Conservation (phyloP, 2,113 vertebrate genomes). For the Lonchura striata region DNA sequence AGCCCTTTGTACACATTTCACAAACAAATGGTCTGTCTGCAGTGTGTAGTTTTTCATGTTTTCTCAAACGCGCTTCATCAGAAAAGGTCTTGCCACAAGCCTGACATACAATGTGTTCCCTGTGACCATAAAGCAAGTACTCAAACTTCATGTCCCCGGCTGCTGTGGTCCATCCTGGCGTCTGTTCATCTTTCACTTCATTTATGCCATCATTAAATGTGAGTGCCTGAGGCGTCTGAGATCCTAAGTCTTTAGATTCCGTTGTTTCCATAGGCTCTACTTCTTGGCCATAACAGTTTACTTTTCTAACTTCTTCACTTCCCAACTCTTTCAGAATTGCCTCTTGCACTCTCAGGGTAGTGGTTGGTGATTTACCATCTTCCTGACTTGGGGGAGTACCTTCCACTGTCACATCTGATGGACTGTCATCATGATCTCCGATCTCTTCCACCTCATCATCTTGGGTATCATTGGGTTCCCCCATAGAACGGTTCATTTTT, state of each 20-base stretch:
- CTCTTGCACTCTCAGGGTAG: constrained; percentile 90
- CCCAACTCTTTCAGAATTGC: constrained; percentile 95
- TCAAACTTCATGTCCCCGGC: constrained; percentile 97
- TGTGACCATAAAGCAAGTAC: constrained; percentile 94
- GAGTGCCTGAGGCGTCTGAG: constrained; percentile 89
- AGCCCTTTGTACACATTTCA: constrained; percentile 97
- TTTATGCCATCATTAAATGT: constrained; percentile 91
- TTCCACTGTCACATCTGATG: constrained; percentile 83
- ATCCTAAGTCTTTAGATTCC: constrained; percentile 82
- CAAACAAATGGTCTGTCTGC: constrained; percentile 95
- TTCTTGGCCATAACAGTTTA: constrained; percentile 96
- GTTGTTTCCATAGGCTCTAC: constrained; percentile 90
- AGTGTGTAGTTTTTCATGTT: constrained; percentile 93
- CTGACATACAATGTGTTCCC: constrained; percentile 93
- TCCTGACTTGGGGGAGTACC: constrained; percentile 84
- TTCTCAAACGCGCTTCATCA: constrained; percentile 88
- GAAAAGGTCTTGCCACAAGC: constrained; percentile 90
- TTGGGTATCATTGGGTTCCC: constrained; percentile 78
- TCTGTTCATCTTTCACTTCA: constrained; percentile 88
- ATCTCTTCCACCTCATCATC: constrained; percentile 90
- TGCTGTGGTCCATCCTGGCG: constrained; percentile 85
- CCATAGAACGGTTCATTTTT: constrained; percentile 83
- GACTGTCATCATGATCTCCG: constrained; percentile 89
- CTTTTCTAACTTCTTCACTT: constrained; percentile 95
- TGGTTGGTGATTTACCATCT: constrained; percentile 83